These are phyloP conservation scores for Globodera rostochiensis DNA, from an alignment of 1,140 invertebrate genomes.

Conservation along the genomic window DNA sequence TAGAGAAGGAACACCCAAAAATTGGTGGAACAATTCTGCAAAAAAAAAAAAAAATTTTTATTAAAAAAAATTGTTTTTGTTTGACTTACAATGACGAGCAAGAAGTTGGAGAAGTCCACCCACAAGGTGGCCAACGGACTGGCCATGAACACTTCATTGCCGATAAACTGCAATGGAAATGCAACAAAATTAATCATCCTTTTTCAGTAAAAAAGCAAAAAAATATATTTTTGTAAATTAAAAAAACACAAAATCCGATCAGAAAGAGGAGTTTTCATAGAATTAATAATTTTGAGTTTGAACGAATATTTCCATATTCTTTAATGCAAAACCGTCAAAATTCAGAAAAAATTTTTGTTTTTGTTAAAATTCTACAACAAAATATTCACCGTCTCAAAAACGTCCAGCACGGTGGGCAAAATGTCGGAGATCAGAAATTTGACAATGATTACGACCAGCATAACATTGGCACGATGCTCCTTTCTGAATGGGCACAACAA, in stretches of 20 bases:
- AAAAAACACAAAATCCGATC: neutral
- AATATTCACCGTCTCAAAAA: constrained; percentile 57
- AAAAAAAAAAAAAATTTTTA: neutral
- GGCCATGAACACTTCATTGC: constrained; percentile 53
- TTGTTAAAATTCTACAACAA: too few relatives aligned
- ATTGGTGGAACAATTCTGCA: constrained; percentile 60
- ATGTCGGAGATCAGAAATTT: constrained; percentile 62
- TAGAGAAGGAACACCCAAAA: constrained; percentile 64
- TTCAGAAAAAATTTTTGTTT: too few relatives aligned
- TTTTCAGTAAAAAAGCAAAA: neutral
- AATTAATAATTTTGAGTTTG: too few relatives aligned
- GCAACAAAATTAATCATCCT: constrained; percentile 6
- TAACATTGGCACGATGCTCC: constrained; percentile 61
- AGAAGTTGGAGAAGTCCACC: constrained; percentile 60
- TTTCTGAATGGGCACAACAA: constrained; percentile 39
- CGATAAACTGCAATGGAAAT: constrained; percentile 50
- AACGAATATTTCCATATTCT: too few relatives aligned
- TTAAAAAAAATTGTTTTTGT: too few relatives aligned
- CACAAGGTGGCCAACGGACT: constrained; percentile 55
- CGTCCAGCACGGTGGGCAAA: constrained; percentile 58
- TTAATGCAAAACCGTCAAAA: too few relatives aligned
- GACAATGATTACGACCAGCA: constrained; percentile 59
- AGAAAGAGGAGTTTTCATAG: neutral
- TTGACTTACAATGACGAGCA: constrained; percentile 46
- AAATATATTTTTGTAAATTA: constrained; percentile 21